A percentile compares a stretch with the other conserved stretches of the same genome.
These are phyloP conservation scores for Limenitis camilla DNA, from an alignment of 2,888 invertebrate genomes.

Conservation along the genomic window DNA sequence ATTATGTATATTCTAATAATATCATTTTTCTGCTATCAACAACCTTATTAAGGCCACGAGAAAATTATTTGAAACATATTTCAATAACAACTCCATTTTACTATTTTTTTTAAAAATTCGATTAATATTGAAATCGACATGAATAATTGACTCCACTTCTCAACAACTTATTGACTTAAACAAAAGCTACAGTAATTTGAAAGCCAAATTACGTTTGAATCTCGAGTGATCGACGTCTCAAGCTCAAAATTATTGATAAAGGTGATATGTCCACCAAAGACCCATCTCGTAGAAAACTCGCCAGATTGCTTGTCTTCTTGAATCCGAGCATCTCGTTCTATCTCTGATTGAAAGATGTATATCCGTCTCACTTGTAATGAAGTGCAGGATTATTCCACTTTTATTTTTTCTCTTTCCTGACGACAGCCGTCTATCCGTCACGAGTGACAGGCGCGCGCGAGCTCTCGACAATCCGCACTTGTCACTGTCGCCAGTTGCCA, in stretches of 20 bases:
- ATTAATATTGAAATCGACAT: not conserved
- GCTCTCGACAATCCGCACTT: slow-evolving; percentile 40
- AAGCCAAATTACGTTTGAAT: slow-evolving; percentile 49
- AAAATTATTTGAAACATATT: too few species aligned
- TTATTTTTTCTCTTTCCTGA: slow-evolving; percentile 42
- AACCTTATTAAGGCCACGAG: too few species aligned
- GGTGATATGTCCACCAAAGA: slow-evolving; percentile 37
- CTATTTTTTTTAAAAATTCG: too few species aligned
- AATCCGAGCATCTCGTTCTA: slow-evolving; percentile 33
- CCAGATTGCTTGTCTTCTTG: slow-evolving; percentile 35
- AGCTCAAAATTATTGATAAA: slow-evolving; percentile 48
- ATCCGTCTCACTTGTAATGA: slow-evolving; percentile 33
- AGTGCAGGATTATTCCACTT: slow-evolving; percentile 40
- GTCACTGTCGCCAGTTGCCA: slow-evolving; percentile 44
- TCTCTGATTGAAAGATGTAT: slow-evolving; percentile 17
- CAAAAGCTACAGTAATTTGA: slow-evolving; percentile 49
- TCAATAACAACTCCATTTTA: too few species aligned
- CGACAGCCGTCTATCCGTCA: slow-evolving; percentile 50
- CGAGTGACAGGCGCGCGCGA: slow-evolving; percentile 46
- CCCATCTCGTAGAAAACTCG: slow-evolving; percentile 39
- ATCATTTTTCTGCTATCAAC: too few species aligned
- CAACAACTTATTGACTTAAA: slow-evolving; percentile 45
- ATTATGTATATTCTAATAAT: too few species aligned
- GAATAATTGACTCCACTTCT: slow-evolving; percentile 40
- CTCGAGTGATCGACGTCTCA: slow-evolving; percentile 56